Base-by-base conservation (phyloP, 2,888 invertebrate genomes). In the Neuroscelio doddi region DNA sequence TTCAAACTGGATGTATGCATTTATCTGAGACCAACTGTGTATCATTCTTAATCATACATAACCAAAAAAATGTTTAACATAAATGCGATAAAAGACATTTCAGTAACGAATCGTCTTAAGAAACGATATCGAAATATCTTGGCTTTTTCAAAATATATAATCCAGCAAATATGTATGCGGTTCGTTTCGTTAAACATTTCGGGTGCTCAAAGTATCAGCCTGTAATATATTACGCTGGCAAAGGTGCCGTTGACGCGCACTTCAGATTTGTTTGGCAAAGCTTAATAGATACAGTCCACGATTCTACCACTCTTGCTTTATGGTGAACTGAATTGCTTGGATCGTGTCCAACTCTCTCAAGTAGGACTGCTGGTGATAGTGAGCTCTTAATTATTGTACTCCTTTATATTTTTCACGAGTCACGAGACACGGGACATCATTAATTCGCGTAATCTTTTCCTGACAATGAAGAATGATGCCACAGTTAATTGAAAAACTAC, bases 241-340 rank as follows among this genome's bases (percentile, higher is more conserved):
- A 59, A 67, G 63, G 67, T 67, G 71, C 72, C 76, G 76, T 73
- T 75, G 75, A 73, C 73, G 75, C 73, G 75, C 67, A 59, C 73
- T 73, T 73, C 72, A 73, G 69, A 76, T 78, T 75, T 78, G 75
- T 78, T 78, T 75, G 76, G 70, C 74, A 71, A 69, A 71, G 74
- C 74, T 78, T 78, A 78, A 78, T 78, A 76, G 77, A 75, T 72
- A 73, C 77, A 76, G 69, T 74, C 69, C 73, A 66, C 74, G 75
- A 70, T 73, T 64, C 67, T 68, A 58, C 29, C 71, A 68, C 58
- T 64, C 61, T 72, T 73, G 76, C 72, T 78, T 75, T 77, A 76
- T 74, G 68, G 73, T 69, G 61, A 63, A 64, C 70, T 64, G 72
- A 74, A 77, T 68, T 71, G 69, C 69, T 77, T 74, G 76, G 76